phyloP scores from a whole-genome alignment of 2,113 vertebrate genomes.

The Epinephelus fuscoguttatus region DNA sequence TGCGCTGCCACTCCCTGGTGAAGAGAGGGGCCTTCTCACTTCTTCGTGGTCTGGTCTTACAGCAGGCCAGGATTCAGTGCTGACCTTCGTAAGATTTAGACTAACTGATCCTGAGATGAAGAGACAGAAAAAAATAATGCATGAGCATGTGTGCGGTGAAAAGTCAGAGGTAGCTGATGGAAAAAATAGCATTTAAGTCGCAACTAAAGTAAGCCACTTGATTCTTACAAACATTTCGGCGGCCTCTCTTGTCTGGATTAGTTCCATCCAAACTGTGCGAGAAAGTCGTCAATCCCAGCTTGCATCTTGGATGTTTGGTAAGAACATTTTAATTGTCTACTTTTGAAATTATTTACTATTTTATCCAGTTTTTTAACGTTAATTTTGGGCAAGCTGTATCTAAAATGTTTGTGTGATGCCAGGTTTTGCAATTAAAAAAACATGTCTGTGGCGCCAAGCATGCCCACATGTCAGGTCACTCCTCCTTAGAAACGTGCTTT shows the following conservation, averaged over 20 bases:
- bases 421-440: constrained; percentile 16
- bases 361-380: neutral
- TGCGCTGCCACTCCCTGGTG: constrained; percentile 75
- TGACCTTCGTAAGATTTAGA: constrained; percentile 67
- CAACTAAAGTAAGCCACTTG: constrained; percentile 13
- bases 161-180: constrained; percentile 12
- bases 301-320: constrained; percentile 60
- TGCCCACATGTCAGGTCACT: neutral
- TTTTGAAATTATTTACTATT: neutral
- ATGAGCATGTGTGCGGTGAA: constrained; percentile 25
- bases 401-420: neutral
- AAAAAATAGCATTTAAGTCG: constrained; percentile 9
- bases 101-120: constrained; percentile 51
- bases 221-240: neutral
- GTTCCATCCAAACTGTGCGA: constrained; percentile 30
- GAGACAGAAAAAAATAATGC: constrained; percentile 25
- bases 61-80: constrained; percentile 74
- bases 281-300: constrained; percentile 24
- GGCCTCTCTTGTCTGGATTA: constrained; percentile 38
- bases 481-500: neutral
- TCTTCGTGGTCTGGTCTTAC: constrained; percentile 72
- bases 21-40: constrained; percentile 81
- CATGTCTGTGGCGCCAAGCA: neutral
- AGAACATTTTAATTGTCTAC: constrained; percentile 44
- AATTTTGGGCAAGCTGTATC: neutral